A percentile compares a stretch with the other conserved stretches of the same genome.
These are phyloP conservation scores for Ptilonorhynchus violaceus DNA, from an alignment of 2,113 vertebrate genomes.

Conservation along the genomic window DNA sequence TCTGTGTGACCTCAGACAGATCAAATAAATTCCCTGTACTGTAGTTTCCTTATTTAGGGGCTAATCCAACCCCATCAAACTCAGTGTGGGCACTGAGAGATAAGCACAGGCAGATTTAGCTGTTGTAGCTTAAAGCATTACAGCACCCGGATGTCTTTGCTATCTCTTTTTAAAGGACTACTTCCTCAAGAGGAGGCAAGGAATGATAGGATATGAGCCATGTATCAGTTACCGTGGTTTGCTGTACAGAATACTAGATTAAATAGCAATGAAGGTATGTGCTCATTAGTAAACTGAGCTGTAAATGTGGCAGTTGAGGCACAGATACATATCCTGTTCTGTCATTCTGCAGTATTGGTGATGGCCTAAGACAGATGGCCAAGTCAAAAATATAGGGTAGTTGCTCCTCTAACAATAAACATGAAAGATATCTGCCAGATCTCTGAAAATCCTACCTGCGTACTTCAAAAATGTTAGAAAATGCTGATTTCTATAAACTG, in stretches of 20 bases:
- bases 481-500: background rate
- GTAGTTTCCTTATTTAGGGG: background rate
- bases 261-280: background rate
- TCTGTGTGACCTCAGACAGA: background rate
- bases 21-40: background rate
- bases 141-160: background rate
- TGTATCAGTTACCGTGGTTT: background rate
- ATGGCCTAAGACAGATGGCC: background rate
- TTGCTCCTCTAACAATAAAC: background rate
- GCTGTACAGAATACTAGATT: background rate
- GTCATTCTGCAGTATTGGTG: background rate
- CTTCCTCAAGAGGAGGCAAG: background rate
- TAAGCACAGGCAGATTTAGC: background rate
- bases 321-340: background rate
- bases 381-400: background rate
- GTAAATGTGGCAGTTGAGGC: background rate
- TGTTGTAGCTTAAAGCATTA: background rate
- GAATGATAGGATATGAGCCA: background rate
- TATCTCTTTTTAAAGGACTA: background rate
- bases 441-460: background rate
- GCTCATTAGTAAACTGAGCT: background rate
- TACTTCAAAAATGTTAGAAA: background rate
- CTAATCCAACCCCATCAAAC: background rate
- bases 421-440: background rate
- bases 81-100: background rate